Evolutionary conservation across 1,140 invertebrate species (phyloP), one percentile per base, ranked within the genome.

Genomic region (Drosophila tsacasi): DNA sequence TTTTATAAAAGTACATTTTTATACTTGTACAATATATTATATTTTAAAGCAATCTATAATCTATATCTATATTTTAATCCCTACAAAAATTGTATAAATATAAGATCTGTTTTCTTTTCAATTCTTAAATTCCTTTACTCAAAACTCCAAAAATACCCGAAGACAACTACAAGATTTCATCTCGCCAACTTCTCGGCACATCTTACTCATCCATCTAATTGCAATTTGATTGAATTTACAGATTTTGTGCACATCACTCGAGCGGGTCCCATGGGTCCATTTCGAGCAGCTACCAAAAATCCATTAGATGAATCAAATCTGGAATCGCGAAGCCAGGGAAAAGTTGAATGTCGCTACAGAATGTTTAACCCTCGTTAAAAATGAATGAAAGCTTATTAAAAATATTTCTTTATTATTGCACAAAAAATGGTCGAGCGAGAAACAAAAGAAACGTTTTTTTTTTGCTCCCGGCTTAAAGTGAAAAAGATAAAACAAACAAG

Each of bases 321-420:
- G 52, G 66, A 71, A 72, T 63, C 35, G 46, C 60, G 25, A 60
- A 60, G 15, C 30, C 17, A 27, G 23, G 25, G 72, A 62, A 82
- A 73, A 64, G 63, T 54, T 71, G 84, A 89, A 81, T 89, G 84
- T 89, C 84, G 81, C 81, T 79, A 59, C 67, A 87, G 77, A 87
- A 87, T 89, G 77, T 84, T 83, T 61, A 78, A 89, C 84, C 84
- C 84, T 89, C 84, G 84, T 89, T 89, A 89, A 90, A 87, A 89
- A 89, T 90, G 81, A 89, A 89, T 89, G 85, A 89, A 90, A 89
- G 85, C 85, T 89, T 89, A 91, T 89, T 89, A 89, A 85, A 89
- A 89, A 89, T 89, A 89, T 89, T 89, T 89, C 85, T 85, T 89
- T 85, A 89, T 90, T 89, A 85, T 90, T 68, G 67, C 47, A 66